Conservation (phyloP, 2,113 vertebrate genomes). For the Solea solea region DNA sequence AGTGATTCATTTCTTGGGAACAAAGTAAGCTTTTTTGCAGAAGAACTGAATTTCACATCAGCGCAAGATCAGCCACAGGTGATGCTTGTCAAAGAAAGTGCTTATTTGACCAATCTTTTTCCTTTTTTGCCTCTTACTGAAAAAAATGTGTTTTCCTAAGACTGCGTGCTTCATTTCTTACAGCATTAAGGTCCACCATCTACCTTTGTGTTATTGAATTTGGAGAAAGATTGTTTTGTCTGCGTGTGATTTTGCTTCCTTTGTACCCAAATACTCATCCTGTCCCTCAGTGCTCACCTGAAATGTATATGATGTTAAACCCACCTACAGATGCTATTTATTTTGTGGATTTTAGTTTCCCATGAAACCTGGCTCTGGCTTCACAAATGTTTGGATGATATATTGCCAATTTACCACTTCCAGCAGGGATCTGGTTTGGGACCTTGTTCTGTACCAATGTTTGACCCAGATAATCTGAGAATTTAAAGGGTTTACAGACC, state of each 20-base stretch:
- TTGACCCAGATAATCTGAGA: neutral
- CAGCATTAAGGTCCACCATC: neutral
- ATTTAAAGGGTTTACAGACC: neutral
- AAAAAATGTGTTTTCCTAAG: too few relatives aligned
- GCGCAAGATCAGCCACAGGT: too few relatives aligned
- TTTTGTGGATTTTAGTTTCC: neutral
- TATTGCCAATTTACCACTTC: neutral
- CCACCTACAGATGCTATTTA: neutral
- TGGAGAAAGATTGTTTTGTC: neutral
- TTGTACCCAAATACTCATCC: neutral
- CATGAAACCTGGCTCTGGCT: neutral
- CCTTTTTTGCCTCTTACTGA: too few relatives aligned
- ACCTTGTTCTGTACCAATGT: neutral
- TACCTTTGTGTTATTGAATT: neutral
- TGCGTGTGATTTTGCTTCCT: neutral
- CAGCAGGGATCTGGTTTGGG: neutral
- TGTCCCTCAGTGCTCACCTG: neutral
- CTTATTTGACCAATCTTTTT: too few relatives aligned
- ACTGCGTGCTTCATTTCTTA: too few relatives aligned
- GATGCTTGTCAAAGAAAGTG: too few relatives aligned
- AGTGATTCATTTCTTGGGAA: too few relatives aligned
- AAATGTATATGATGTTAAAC: neutral
- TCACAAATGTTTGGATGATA: neutral
- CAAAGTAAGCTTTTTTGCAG: too few relatives aligned
- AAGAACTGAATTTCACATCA: too few relatives aligned